Conservation (phyloP, 2,113 vertebrate genomes). For the Dicerorhinus sumatrensis region DNA sequence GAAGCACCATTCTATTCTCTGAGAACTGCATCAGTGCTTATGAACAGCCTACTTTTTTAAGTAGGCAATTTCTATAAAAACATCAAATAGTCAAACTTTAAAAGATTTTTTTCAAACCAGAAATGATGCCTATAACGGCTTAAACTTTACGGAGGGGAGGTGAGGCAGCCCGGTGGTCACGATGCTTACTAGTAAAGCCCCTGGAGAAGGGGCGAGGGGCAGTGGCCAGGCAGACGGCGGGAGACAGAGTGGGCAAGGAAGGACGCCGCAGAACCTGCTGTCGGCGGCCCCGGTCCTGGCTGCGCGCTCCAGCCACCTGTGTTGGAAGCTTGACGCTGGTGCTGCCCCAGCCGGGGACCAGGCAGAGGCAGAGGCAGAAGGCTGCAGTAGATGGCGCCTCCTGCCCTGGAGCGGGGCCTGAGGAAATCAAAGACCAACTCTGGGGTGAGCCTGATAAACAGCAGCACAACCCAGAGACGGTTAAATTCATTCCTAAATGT, state of each 20-base stretch:
- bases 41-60: constrained; percentile 38
- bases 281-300: neutral
- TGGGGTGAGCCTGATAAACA: neutral
- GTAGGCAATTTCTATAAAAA: constrained; percentile 38
- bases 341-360: neutral
- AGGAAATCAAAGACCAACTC: constrained; percentile 9
- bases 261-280: constrained; percentile 40
- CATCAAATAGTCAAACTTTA: constrained; percentile 56
- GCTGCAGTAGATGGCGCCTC: constrained; percentile 28
- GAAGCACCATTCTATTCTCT: neutral
- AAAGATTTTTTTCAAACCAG: constrained; percentile 36
- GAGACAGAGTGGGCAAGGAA: no score
- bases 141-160: neutral
- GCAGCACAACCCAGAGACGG: neutral
- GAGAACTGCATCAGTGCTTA: neutral
- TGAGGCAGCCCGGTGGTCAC: neutral
- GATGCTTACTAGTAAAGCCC: neutral
- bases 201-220: neutral
- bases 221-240: neutral
- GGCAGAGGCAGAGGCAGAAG: constrained; percentile 11
- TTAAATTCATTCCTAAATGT: constrained; percentile 72
- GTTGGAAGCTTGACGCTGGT: neutral
- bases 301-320: neutral
- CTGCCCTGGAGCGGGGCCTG: neutral
- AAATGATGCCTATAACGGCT: constrained; percentile 41